Base-by-base conservation (phyloP, 2,888 invertebrate species). In the Melieria crassipennis region DNA sequence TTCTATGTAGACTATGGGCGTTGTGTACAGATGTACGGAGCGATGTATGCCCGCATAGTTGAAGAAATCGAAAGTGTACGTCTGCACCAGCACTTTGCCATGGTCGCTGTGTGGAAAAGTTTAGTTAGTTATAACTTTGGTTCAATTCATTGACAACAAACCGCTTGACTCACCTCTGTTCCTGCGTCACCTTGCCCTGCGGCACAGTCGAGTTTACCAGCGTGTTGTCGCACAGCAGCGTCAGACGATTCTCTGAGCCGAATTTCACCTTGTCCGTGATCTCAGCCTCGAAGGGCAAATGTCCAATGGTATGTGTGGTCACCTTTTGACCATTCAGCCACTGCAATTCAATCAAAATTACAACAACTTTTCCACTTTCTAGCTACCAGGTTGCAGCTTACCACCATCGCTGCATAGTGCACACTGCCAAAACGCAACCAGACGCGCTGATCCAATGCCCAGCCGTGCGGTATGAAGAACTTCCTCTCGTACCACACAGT, bases 11-110 rank as follows among this genome's bases (percentile, higher is more conserved):
- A 90, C 88, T 73, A 88, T 88, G 0, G 98, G 97, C 1, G 96
- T 97, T 1, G 96, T 93, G 85, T 96, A 95, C 4, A 99, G 85
- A 76, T 93, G 91, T 11, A 99, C 98, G 4, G 96, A 91, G 65
- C 99, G 91, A 85, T 99, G 96, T 75, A 99, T 97, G 3, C 99
- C 99, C 7, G 98, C 99, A 85, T 98, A 99, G 87, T 99, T 98
- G 88, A 97, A 98, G 87, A 99, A 99, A 85, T 99, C 99, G 84
- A 99, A 98, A 13, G 94, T 92, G 80, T 96, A 95, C 0, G 90
- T 88, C 84, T 97, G 97, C 9, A 92, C 85, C 72, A 91, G 88
- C 75, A 86, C 86, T 77, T 90, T 79, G 80, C 93, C 88, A 79
- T 87, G 80, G 87, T 93, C 90, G 83, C 92, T 87, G 50, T 64